Base-by-base conservation (phyloP, 30 jellyfish, hydroid and myxozoan species). In the Nemopilema nomurai region DNA sequence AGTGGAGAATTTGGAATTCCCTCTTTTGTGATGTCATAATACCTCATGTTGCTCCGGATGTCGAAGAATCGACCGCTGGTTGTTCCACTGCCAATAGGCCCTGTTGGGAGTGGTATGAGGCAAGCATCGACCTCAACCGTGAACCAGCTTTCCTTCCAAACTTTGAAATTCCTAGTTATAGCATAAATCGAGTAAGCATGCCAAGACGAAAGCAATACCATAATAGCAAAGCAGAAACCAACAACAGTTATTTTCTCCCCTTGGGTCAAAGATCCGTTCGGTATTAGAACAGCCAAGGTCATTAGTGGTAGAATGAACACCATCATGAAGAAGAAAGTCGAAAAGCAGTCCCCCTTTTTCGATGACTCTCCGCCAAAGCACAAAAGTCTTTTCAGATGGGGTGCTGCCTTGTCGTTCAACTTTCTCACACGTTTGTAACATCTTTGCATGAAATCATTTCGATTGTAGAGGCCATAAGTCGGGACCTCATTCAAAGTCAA, bases 291-390 rank as follows among this genome's bases (percentile, higher is more conserved):
- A 18, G 89, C 96, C 51, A 91, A 62, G 23, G 89, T 65, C 68
- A 91, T 18, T 22, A 84, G 27, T 16, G 97, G 97, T 21, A 91
- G 79, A 18, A 86, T 28, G 79, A 86, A 87, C 4, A 87, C 91
- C 77, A 91, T 41, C 28, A 88, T 28, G 67, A 86, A 91, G 68
- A 91, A 85, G 28, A 91, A 87, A 16, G 88, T 65, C 1, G 97
- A 91, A 20, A 79, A 84, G 49, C 93, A 91, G 86, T 91, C 96
- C 31, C 97, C 97, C 30, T 88, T 65, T 57, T 80, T 85, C 20
- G 95, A 82, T 17, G 97, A 79, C 81, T 91, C 96, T 19, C 98
- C 98, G 8, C 98, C 98, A 77, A 89, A 83, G 28, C 94, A 86
- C 22, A 93, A 77, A 28, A 93, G 65, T 51, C 91, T 84, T 72